A percentile compares a stretch with the other conserved stretches of the same genome.
Evolutionary conservation across 2,113 vertebrate species (phyloP).

Genomic region (Todiramphus chloris): DNA sequence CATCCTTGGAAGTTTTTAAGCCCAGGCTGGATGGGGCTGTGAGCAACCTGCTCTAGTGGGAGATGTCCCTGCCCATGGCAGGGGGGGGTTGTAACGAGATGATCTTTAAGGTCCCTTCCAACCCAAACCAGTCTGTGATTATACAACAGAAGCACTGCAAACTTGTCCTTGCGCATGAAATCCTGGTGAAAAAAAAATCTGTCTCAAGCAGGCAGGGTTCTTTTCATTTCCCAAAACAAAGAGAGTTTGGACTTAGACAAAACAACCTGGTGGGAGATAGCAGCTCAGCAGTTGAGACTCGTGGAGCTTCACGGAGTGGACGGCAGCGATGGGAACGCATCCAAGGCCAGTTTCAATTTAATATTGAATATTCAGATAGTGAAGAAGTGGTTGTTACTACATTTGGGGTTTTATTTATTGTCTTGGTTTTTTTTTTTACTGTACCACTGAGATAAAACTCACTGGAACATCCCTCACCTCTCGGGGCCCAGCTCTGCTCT

Average conservation of each 20-base stretch:
- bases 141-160: neutral
- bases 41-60: no score
- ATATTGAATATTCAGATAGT: neutral
- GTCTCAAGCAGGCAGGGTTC: neutral
- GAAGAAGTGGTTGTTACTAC: neutral
- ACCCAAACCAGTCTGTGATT: no score
- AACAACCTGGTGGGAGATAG: neutral
- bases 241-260: neutral
- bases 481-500: neutral
- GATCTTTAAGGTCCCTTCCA: no score
- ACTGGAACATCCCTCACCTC: neutral
- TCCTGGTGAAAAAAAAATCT: neutral
- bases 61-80: no score
- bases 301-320: accelerated
- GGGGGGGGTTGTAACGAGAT: no score
- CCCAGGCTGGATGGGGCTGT: no score
- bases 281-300: neutral
- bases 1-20: no score
- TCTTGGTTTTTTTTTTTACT: neutral
- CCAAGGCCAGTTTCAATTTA: neutral
- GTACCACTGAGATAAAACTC: neutral
- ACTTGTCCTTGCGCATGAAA: neutral
- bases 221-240: neutral
- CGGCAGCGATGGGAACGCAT: neutral
- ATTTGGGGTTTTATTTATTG: neutral